Conservation (phyloP, 1,140 invertebrate genomes). For the Listronotus oregonensis region DNA sequence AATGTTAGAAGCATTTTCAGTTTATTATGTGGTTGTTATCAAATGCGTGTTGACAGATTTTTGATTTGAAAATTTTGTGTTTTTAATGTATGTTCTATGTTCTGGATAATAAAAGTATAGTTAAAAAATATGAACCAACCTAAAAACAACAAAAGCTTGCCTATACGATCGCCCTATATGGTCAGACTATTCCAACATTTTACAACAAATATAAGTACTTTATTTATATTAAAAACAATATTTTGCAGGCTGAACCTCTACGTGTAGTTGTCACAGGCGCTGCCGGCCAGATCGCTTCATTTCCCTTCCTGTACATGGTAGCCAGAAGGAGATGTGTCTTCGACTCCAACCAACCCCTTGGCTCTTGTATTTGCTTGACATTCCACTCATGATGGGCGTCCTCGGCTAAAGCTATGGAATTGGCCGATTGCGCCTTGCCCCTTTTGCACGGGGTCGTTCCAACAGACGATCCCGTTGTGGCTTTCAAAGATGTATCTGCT, state of each 20-base stretch:
- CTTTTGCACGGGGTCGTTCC: constrained; percentile 82
- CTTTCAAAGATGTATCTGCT: constrained; percentile 95
- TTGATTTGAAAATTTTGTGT: too few species aligned
- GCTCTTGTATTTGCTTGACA: constrained; percentile 92
- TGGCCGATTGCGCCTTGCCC: constrained; percentile 95
- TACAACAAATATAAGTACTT: too few species aligned
- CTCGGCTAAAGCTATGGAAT: constrained; percentile 97
- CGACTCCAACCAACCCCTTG: constrained; percentile 88
- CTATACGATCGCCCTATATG: too few species aligned
- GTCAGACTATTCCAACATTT: too few species aligned
- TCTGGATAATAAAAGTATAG: too few species aligned
- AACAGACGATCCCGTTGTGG: constrained; percentile 84
- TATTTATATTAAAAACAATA: too few species aligned
- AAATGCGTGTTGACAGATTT: too few species aligned
- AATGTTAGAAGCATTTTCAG: too few species aligned
- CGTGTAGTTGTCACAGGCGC: constrained; percentile 97
- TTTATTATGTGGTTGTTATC: too few species aligned
- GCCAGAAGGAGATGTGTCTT: constrained; percentile 98
- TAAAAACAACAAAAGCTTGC: too few species aligned
- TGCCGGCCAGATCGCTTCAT: constrained; percentile 98
- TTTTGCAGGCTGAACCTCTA: constrained; percentile 75
- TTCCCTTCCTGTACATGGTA: constrained; percentile 89
- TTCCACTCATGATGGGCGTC: constrained; percentile 92
- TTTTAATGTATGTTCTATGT: too few species aligned
- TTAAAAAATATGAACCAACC: too few species aligned